Conservation (phyloP, 2,888 invertebrate species). For the Ischnura elegans region DNA sequence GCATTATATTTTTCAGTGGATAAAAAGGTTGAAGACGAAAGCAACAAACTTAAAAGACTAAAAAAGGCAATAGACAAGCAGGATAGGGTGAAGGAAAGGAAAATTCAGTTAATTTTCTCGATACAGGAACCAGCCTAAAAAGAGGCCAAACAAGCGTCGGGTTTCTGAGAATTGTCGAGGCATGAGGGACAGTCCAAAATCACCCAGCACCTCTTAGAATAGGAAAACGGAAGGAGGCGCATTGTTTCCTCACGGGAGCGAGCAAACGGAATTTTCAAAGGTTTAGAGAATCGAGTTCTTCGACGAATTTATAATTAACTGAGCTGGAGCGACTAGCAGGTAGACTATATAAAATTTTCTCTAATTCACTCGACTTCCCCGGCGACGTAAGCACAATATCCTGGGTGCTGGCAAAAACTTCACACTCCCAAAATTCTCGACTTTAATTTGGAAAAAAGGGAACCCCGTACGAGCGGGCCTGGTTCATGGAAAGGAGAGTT, state of each 20-base stretch:
- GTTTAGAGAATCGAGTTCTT: not conserved
- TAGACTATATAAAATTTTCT: not conserved
- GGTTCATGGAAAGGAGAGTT: not conserved
- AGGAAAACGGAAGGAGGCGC: too few species aligned
- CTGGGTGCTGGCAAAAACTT: not conserved
- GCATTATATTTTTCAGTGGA: too few species aligned
- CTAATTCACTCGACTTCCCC: not conserved
- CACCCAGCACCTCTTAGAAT: too few species aligned
- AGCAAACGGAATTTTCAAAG: not conserved
- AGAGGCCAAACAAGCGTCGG: not conserved
- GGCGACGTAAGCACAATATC: not conserved
- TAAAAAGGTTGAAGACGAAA: too few species aligned
- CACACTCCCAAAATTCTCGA: not conserved
- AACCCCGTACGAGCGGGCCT: not conserved
- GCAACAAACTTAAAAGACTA: too few species aligned
- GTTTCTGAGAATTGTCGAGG: not conserved
- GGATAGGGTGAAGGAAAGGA: too few species aligned
- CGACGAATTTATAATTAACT: conserved; percentile 6
- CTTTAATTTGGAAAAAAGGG: not conserved
- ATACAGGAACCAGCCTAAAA: not conserved
- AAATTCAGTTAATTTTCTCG: too few species aligned
- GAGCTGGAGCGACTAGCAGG: not conserved
- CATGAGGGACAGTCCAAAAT: not conserved
- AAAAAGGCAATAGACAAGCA: too few species aligned
- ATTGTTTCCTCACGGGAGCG: not conserved